phyloP scores from a whole-genome alignment of 1,140 invertebrate genomes.

The Hypsibius dujardini region DNA sequence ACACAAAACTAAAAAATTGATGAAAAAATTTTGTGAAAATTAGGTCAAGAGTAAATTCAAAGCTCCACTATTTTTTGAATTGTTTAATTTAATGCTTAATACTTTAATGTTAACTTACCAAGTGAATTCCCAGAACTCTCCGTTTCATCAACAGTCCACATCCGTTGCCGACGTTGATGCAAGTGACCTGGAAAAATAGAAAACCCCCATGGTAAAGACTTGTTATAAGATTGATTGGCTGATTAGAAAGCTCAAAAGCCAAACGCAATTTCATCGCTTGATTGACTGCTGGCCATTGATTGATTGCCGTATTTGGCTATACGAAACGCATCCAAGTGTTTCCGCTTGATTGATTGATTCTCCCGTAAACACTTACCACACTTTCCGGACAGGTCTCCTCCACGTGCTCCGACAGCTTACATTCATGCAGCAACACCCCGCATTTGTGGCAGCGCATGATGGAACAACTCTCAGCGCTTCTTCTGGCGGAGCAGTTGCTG shows the following conservation, averaged over 20 bases:
- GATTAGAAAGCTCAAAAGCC: neutral
- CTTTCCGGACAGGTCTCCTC: conserved; percentile 33
- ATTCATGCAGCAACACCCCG: conserved; percentile 34
- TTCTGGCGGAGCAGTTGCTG: conserved; percentile 25
- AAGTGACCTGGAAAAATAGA: conserved; percentile 27
- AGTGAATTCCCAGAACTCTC: conserved; percentile 31
- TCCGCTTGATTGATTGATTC: neutral
- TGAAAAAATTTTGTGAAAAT: neutral
- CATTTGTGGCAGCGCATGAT: conserved; percentile 31
- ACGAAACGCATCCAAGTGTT: neutral
- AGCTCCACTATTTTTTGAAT: neutral
- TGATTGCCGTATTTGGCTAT: neutral
- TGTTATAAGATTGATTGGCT: neutral
- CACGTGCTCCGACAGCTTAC: conserved; percentile 35
- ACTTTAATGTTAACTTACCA: conserved; percentile 24
- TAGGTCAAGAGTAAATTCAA: neutral
- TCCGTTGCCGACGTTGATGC: conserved; percentile 37
- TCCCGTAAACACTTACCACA: conserved; percentile 25
- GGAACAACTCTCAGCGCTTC: conserved; percentile 32
- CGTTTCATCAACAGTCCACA: conserved; percentile 34
- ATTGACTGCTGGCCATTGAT: neutral
- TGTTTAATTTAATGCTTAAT: neutral
- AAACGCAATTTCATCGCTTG: neutral
- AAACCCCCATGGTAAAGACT: neutral
- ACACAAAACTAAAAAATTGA: neutral